Evolutionary conservation across 1,140 invertebrate species (phyloP), one percentile per base, ranked within the genome.

Genomic region (Neotoxoptera formosana): DNA sequence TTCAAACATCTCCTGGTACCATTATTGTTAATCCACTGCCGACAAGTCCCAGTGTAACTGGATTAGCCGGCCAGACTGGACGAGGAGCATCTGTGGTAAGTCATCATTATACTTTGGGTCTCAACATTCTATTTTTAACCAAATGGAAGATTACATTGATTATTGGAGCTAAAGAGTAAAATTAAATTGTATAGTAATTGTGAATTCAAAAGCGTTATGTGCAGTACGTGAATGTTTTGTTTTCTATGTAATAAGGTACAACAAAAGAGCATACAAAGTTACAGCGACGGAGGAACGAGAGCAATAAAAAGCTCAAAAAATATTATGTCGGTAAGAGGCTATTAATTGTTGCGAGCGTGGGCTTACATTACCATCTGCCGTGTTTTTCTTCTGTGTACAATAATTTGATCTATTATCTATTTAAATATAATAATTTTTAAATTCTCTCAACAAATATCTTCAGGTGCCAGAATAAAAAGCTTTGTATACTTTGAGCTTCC

Each of bases 41-140:
- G 14, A 94, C 67, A 36, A 97, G 96, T 94, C 97, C 97, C 4
- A 96, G 97, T 94, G 91, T 93, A 17, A 96, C 96, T 41, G 96
- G 95, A n/a, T 95, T 97, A 94, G 97, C 97, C n/a, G 96, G 97
- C 93, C 97, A 98, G 95, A 98, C 98, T 51, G 98, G 98, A 93
- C 96, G 98, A 93, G 98, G 98, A 93, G 97, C 97, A 92, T 98
- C 97, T 94, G 97, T 99, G 96, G 98, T 98, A 96, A 97, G 97
- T 96, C 6, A 51, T 83, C 14, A 81, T 47, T 81, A 51, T 86
- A 34, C 7, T 92, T 92, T 84, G 36, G 81, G 11, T 48, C 36
- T 83, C 34, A 92, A 92, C 9, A 83, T 92, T 81, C 25, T 81
- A 92, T 23, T 83, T 83, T 51, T 11, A 48, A 83, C 45, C n/a